Evolutionary conservation across 2,888 invertebrate genomes (phyloP).

Genomic region (Megastigmus dorsalis): DNA sequence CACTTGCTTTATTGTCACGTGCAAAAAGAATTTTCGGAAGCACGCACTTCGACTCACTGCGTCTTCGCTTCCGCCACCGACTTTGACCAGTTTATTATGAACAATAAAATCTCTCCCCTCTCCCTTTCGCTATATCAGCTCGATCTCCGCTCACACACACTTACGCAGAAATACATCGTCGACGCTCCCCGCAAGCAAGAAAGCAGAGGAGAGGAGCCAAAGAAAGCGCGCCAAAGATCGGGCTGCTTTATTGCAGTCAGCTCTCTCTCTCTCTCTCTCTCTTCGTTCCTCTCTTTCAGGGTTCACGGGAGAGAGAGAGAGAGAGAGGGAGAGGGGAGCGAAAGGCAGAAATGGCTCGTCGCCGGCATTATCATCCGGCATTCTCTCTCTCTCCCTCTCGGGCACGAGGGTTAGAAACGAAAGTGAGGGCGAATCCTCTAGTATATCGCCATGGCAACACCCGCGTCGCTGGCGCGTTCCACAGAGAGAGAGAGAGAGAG

Average conservation of each 20-base stretch:
- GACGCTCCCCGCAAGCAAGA: not conserved
- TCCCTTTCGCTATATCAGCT: constrained; percentile 21
- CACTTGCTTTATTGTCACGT: too few relatives aligned
- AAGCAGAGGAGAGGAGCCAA: not conserved
- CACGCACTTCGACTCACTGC: too few relatives aligned
- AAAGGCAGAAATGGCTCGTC: constrained; percentile 66
- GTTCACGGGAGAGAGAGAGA: constrained; percentile 45
- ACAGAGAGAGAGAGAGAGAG: too few relatives aligned
- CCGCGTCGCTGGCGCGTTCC: constrained; percentile 68
- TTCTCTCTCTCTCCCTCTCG: constrained; percentile 56
- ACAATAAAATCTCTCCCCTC: not conserved
- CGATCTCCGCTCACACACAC: constrained; percentile 11
- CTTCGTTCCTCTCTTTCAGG: constrained; percentile 67
- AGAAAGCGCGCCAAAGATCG: constrained; percentile 51
- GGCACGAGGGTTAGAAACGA: constrained; percentile 66
- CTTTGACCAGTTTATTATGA: constrained; percentile 21
- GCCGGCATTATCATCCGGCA: constrained; percentile 72
- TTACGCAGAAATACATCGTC: too few relatives aligned
- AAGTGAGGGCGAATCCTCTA: constrained; percentile 65
- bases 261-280: constrained; percentile 70
- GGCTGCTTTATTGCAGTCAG: constrained; percentile 70
- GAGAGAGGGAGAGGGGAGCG: too few relatives aligned
- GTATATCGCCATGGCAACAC: constrained; percentile 73
- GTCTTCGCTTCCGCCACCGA: too few relatives aligned
- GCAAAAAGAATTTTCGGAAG: too few relatives aligned